These are phyloP conservation scores for Dipus sagitta DNA, from an alignment of 2,797 vertebrate genomes.

Conservation along the genomic window DNA sequence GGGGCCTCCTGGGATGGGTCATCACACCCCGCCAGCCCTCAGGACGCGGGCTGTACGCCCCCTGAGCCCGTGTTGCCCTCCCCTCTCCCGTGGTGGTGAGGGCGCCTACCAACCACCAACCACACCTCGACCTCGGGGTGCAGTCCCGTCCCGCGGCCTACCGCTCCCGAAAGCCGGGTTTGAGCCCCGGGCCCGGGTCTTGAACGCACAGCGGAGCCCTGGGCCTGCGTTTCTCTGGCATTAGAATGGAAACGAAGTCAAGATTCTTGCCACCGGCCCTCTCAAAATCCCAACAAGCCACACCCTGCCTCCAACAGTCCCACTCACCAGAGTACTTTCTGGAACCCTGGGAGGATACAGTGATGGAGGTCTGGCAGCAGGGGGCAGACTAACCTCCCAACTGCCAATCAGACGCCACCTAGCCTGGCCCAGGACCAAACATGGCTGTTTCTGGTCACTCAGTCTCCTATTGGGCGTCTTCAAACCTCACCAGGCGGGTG, in stretches of 20 bases:
- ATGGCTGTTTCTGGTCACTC: neutral
- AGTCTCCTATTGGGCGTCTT: neutral
- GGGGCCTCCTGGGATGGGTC: neutral
- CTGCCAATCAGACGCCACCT: constrained; percentile 54
- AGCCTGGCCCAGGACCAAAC: neutral
- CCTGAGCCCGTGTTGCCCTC: neutral
- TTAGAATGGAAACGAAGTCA: neutral
- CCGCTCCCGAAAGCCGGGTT: neutral
- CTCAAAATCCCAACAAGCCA: neutral
- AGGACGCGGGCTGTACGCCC: neutral
- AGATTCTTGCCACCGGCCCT: neutral
- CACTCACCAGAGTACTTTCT: constrained; percentile 70
- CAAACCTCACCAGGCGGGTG: too few relatives aligned
- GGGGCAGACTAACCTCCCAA: constrained; percentile 56
- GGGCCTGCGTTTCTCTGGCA: constrained; percentile 2
- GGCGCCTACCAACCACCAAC: accelerated
- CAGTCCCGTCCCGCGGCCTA: neutral
- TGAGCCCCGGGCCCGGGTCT: neutral
- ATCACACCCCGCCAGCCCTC: neutral
- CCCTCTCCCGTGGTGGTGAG: too few relatives aligned
- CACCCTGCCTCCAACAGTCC: neutral
- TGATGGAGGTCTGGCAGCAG: constrained; percentile 2
- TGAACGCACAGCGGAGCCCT: neutral
- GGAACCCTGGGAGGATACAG: neutral
- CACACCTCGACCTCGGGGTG: neutral